Evolutionary conservation across 2,888 invertebrate species (phyloP).

Genomic region (Sarcophaga caerulescens): DNA sequence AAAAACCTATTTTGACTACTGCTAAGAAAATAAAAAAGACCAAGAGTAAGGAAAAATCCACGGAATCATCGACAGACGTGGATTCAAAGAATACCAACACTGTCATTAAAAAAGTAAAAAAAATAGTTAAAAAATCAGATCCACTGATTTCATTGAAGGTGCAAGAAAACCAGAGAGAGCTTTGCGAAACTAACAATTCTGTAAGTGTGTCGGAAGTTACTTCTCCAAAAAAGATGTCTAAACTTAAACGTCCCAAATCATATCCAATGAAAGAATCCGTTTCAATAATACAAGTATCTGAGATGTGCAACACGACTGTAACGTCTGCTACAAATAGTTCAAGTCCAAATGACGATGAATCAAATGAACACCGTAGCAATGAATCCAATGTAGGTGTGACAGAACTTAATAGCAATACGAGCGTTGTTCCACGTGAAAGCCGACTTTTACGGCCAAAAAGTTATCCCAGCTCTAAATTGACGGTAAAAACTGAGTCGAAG

Average conservation of each 20-base stretch:
- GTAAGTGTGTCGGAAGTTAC: slow-evolving; percentile 51
- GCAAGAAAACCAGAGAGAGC: slow-evolving; percentile 59
- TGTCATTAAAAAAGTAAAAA: slow-evolving; percentile 76
- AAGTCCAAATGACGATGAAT: slow-evolving; percentile 37
- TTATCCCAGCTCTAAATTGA: slow-evolving; percentile 82
- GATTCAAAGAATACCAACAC: slow-evolving; percentile 68
- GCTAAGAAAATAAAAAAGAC: slow-evolving; percentile 75
- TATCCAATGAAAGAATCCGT: slow-evolving; percentile 82
- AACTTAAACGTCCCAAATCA: slow-evolving; percentile 83
- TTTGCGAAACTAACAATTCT: slow-evolving; percentile 46
- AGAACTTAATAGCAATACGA: slow-evolving; percentile 4
- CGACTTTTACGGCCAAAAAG: slow-evolving; percentile 83
- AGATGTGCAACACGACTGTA: slow-evolving; percentile 61
- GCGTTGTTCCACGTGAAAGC: slow-evolving; percentile 73
- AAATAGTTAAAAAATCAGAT: slow-evolving; percentile 75
- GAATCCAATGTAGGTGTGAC: neutral
- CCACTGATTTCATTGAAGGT: slow-evolving; percentile 56
- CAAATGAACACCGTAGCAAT: slow-evolving; percentile 15
- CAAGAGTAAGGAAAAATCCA: slow-evolving; percentile 75
- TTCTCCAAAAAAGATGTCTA: slow-evolving; percentile 80
- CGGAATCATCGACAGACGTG: slow-evolving; percentile 62
- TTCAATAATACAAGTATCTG: slow-evolving; percentile 68
- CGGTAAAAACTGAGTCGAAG: slow-evolving; percentile 74
- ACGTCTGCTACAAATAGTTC: slow-evolving; percentile 31
- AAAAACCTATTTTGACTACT: slow-evolving; percentile 68